Evolutionary conservation across 2,797 vertebrate species (phyloP).

Genomic region (Nyctibius grandis): DNA sequence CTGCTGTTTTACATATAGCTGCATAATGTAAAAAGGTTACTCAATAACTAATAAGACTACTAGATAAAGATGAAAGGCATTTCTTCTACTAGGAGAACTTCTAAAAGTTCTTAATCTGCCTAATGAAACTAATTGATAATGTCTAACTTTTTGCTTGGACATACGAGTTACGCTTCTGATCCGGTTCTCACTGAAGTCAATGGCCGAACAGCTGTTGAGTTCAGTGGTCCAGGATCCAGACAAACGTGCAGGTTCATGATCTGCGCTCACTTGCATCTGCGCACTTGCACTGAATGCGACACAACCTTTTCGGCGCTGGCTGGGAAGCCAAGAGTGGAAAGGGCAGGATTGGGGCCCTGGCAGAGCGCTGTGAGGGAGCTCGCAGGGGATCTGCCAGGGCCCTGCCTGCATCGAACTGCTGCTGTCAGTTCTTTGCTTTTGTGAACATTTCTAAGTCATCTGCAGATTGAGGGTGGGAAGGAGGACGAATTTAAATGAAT

Average conservation of each 20-base stretch:
- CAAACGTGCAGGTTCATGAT: neutral
- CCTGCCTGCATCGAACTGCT: conserved; percentile 11
- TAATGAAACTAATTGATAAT: conserved; percentile 72
- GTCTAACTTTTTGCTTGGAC: conserved; percentile 62
- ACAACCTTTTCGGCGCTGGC: conserved; percentile 32
- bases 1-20: conserved; percentile 71
- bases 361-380: conserved; percentile 46
- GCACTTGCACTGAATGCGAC: conserved; percentile 41
- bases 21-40: conserved; percentile 55
- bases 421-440: conserved; percentile 47
- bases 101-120: conserved; percentile 55
- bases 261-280: conserved; percentile 39
- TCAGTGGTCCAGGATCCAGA: conserved; percentile 3
- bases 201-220: neutral
- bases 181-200: conserved; percentile 9
- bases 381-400: conserved; percentile 46
- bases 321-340: neutral
- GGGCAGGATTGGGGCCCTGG: conserved; percentile 40
- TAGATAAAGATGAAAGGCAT: conserved; percentile 58
- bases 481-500: conserved; percentile 52
- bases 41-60: conserved; percentile 75
- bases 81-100: conserved; percentile 53
- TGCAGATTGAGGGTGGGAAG: conserved; percentile 56
- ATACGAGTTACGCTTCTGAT: neutral
- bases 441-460: conserved; percentile 37